Base-by-base conservation (phyloP, 2,888 invertebrate species). In the Trypoxylon attenuatum region DNA sequence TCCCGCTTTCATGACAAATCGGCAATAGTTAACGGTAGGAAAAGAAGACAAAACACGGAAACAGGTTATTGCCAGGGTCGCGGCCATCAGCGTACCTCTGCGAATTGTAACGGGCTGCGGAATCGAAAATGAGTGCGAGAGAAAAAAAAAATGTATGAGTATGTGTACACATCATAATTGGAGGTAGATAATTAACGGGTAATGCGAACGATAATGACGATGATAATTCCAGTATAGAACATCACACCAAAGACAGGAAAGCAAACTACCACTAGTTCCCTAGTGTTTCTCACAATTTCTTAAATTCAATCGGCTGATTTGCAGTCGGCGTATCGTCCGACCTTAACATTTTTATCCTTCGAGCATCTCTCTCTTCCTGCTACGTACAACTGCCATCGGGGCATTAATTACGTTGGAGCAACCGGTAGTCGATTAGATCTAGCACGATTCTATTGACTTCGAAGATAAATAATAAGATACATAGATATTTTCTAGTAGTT, bases 31-130 rank as follows among this genome's bases (percentile, higher is more conserved):
- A 19, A 5, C 5, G 15, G 8, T 25, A 10, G 21, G n/a, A n/a
- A n/a, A n/a, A n/a, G n/a, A n/a, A n/a, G 50, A 41, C 39, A 56
- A 64, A 65, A 72, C 56, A 10, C 43, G 71, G 71, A 64, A 70
- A 67, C 27, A 58, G 57, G 54, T 29, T 18, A 29, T 16, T 6
- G 27, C 13, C 10, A 38, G 43, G 8, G 10, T 15, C 19, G 56
- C 54, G 38, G 18, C 13, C 38, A 13, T 16, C 39, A 25, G 21
- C 55, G 42, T 16, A 33, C n/a, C 53, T 50, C 42, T 19, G 33
- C 61, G 49, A 66, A 59, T 56, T 25, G 69, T 73, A 73, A 73
- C 73, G 71, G 71, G 57, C 69, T 53, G 62, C 46, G 51, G 71
- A 67, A 71, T 60, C 60, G 69, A 73, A 74, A 73, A 69, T 50